Conservation (phyloP, 2,888 invertebrate genomes). For the Aphodius granarius region DNA sequence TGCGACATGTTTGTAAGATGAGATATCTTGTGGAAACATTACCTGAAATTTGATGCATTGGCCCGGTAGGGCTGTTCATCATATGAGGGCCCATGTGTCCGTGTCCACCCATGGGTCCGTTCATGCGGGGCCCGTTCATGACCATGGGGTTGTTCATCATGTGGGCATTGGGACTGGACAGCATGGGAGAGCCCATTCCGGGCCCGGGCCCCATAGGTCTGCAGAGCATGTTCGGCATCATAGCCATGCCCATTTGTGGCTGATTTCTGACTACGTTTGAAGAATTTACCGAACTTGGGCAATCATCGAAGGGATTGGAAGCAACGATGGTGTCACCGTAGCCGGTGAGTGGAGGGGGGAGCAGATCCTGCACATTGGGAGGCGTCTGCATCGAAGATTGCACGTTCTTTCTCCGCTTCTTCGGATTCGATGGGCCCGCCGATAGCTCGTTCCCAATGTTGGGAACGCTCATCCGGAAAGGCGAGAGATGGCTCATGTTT, state of each 20-base stretch:
- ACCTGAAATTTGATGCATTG: constrained; percentile 61
- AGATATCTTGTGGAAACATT: too few species aligned
- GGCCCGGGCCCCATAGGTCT: constrained; percentile 63
- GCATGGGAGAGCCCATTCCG: constrained; percentile 48
- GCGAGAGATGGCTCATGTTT: constrained; percentile 52
- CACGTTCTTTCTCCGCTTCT: constrained; percentile 82
- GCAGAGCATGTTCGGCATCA: constrained; percentile 66
- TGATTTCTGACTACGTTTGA: constrained; percentile 48
- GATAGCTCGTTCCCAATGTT: constrained; percentile 53
- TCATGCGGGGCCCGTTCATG: constrained; percentile 55
- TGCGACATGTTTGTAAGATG: too few species aligned
- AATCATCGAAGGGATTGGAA: constrained; percentile 94
- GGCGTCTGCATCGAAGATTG: constrained; percentile 69
- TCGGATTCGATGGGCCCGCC: constrained; percentile 81
- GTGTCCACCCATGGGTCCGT: constrained; percentile 49
- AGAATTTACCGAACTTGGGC: constrained; percentile 60
- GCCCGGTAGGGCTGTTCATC: constrained; percentile 65
- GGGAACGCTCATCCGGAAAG: constrained; percentile 52
- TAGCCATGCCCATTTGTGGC: constrained; percentile 50
- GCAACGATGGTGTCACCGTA: constrained; percentile 94
- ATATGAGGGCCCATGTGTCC: constrained; percentile 53
- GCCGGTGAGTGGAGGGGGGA: constrained; percentile 85
- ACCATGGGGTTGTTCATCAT: constrained; percentile 52
- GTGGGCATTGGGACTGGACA: constrained; percentile 53
- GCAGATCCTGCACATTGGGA: constrained; percentile 75